A percentile compares a stretch with the other conserved stretches of the same genome.
phyloP scores from a whole-genome alignment of 2,797 vertebrate genomes.

The Anas capensis region DNA sequence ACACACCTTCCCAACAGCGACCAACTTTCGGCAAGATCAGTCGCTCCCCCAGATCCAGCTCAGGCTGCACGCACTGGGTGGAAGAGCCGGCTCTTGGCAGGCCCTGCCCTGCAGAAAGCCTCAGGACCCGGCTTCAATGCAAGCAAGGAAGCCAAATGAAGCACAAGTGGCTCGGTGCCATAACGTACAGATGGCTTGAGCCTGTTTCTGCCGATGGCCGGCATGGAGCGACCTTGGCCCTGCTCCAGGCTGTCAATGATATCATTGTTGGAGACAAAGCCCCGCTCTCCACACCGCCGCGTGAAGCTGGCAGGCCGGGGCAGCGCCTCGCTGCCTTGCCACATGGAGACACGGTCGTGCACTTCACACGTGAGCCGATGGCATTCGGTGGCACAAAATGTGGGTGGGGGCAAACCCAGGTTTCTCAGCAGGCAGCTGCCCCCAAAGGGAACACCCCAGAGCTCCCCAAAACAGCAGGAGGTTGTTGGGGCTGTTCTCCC shows the following conservation, averaged over 20 bases:
- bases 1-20: background rate
- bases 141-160: background rate
- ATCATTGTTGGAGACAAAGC: conserved; percentile 72
- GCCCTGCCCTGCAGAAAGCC: conserved; percentile 83
- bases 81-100: conserved; percentile 47
- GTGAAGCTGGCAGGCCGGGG: background rate
- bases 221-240: background rate
- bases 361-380: background rate
- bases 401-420: background rate
- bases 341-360: background rate
- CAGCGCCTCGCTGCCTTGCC: background rate
- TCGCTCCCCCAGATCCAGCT: background rate
- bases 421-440: background rate
- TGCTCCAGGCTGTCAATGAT: conserved; percentile 70
- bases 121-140: background rate
- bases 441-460: background rate
- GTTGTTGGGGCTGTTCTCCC: background rate
- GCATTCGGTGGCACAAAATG: background rate
- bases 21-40: background rate
- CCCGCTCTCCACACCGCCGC: fast-evolving
- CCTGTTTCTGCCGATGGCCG: conserved; percentile 66
- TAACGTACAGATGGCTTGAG: conserved; percentile 74
- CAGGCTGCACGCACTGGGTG: conserved; percentile 14
- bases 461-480: background rate
- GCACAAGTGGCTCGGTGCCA: conserved; percentile 77